Evolutionary conservation across 2,888 invertebrate genomes (phyloP).

Genomic region (Oconnorella tubifera): DNA sequence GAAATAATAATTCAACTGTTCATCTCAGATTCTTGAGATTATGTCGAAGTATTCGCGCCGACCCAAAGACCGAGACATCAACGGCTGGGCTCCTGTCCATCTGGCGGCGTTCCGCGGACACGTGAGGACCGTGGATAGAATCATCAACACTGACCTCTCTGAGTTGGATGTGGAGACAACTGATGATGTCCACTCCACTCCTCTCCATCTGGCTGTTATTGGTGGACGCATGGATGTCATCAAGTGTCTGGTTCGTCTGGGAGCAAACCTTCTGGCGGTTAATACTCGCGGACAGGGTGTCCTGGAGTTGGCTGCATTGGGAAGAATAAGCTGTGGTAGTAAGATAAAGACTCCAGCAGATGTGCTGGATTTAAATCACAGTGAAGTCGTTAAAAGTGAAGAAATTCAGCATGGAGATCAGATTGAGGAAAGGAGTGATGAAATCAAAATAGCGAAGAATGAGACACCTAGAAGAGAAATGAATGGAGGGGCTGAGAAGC

Average conservation of each 20-base stretch:
- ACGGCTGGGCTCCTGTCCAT: slow-evolving; percentile 54
- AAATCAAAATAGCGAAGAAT: background rate
- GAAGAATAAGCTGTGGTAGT: slow-evolving; percentile 40
- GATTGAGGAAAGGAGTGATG: background rate
- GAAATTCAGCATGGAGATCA: background rate
- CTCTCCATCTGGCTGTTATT: slow-evolving; percentile 49
- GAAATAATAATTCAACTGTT: too few species aligned
- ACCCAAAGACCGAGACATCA: slow-evolving; percentile 46
- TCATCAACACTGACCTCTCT: slow-evolving; percentile 35
- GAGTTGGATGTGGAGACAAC: slow-evolving; percentile 50
- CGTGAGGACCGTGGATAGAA: slow-evolving; percentile 50
- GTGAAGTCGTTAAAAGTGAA: background rate
- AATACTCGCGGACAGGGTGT: slow-evolving; percentile 51
- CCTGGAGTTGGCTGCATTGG: slow-evolving; percentile 47
- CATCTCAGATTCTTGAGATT: too few species aligned
- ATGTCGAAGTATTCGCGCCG: too few species aligned
- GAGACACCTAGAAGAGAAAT: background rate
- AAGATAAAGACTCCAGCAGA: slow-evolving; percentile 42
- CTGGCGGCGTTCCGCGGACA: slow-evolving; percentile 52
- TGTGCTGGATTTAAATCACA: background rate
- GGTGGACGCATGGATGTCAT: slow-evolving; percentile 48
- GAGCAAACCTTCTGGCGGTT: slow-evolving; percentile 44
- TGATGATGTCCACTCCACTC: slow-evolving; percentile 50
- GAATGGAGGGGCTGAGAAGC: too few species aligned
- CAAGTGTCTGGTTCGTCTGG: slow-evolving; percentile 44